Evolutionary conservation across 2,113 vertebrate genomes (phyloP).

Genomic region (Ictalurus furcatus): DNA sequence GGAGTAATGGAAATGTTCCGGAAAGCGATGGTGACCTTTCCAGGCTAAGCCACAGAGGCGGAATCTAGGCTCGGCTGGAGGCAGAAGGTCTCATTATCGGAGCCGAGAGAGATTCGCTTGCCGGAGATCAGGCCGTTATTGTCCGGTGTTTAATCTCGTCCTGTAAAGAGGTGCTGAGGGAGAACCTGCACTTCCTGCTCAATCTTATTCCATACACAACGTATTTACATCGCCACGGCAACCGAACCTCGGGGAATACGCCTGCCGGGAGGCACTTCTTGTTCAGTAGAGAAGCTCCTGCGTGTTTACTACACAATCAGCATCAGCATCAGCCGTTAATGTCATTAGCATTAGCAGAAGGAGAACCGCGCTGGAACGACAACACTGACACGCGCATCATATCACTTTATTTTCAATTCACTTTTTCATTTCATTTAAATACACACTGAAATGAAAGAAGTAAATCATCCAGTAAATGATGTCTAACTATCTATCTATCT

Average conservation of each 20-base stretch:
- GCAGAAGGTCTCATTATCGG: slow-evolving; percentile 64
- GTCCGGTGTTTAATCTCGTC: slow-evolving; percentile 67
- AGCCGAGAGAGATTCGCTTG: slow-evolving; percentile 68
- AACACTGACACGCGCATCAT: background rate
- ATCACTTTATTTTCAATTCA: background rate
- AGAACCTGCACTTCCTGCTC: slow-evolving; percentile 64
- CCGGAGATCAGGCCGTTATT: slow-evolving; percentile 66
- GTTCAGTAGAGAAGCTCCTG: background rate
- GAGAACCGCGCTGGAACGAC: background rate
- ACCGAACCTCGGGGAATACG: slow-evolving; percentile 65
- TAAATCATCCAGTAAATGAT: no score
- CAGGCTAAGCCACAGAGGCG: background rate
- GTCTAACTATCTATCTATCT: background rate
- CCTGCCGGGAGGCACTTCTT: slow-evolving; percentile 67
- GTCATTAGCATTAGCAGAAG: background rate
- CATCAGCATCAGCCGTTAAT: background rate
- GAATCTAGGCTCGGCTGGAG: slow-evolving; percentile 34
- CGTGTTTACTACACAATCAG: background rate
- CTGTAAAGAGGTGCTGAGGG: slow-evolving; percentile 62
- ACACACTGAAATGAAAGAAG: no score
- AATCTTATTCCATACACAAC: slow-evolving; percentile 71
- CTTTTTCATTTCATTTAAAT: background rate
- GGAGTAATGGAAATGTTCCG: slow-evolving; percentile 59
- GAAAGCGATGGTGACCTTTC: slow-evolving; percentile 68
- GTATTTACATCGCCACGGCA: slow-evolving; percentile 68